Conservation (phyloP, 2,113 vertebrate species). For the Heloderma charlesbogerti region DNA sequence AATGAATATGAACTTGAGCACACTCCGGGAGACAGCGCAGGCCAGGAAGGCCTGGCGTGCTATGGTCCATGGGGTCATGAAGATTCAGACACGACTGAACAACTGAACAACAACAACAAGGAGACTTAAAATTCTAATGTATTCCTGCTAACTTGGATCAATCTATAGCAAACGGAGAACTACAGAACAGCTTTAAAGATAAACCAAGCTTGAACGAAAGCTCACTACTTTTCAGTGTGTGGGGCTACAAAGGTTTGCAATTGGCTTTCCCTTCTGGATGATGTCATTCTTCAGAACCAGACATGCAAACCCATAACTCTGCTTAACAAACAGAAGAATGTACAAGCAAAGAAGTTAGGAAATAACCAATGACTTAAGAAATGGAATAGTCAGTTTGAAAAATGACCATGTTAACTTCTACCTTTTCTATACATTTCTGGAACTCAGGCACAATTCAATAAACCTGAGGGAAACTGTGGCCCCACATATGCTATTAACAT, state of each 20-base stretch:
- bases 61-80: too few species aligned
- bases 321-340: neutral
- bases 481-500: conserved; percentile 21
- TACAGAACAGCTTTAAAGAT: neutral
- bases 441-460: neutral
- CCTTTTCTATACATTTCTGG: neutral
- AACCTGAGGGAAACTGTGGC: conserved; percentile 26
- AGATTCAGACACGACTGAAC: too few species aligned
- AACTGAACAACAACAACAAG: too few species aligned
- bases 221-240: neutral
- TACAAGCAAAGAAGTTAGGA: neutral
- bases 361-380: neutral
- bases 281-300: neutral
- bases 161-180: neutral
- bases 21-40: too few species aligned
- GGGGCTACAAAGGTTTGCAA: neutral
- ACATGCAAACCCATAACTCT: neutral
- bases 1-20: too few species aligned
- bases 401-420: conserved; percentile 3
- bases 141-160: neutral
- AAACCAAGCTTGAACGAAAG: neutral
- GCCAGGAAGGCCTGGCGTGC: too few species aligned
- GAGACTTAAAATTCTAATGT: neutral
- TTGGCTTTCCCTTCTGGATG: neutral
- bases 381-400: neutral